Percentiles rank a stretch among this genome's conserved stretches.
Evolutionary conservation across 37 sponge, comb jelly and placozoan species (phyloP).

Genomic region (Beroe ovata): DNA sequence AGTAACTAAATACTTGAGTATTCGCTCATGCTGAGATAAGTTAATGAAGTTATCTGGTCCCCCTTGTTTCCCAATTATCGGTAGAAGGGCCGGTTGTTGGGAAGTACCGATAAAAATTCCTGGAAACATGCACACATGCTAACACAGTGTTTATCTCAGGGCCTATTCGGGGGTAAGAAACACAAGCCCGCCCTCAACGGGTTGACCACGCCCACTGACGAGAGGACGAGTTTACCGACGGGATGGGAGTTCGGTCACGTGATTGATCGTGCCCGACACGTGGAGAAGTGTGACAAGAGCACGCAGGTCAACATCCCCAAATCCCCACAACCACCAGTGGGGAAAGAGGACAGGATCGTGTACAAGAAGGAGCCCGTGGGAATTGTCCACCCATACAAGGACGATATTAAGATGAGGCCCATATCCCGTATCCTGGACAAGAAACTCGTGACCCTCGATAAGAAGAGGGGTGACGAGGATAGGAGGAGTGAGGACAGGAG

Average conservation of each 20-base stretch:
- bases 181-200: constrained; percentile 35
- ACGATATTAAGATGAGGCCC: constrained; percentile 52
- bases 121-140: not conserved
- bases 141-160: not conserved
- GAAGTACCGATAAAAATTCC: no score
- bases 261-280: not conserved
- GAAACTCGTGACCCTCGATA: constrained; percentile 30
- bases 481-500: no score
- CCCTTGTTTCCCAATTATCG: not conserved
- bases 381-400: constrained; percentile 54
- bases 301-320: constrained; percentile 33
- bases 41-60: not conserved
- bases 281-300: not conserved
- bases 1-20: no score
- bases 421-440: constrained; percentile 34
- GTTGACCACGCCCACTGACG: constrained; percentile 11
- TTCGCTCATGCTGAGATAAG: not conserved
- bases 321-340: not conserved
- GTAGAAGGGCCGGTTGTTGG: no score
- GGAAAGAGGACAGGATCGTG: constrained; percentile 22
- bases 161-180: not conserved
- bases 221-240: constrained; percentile 12
- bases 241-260: not conserved
- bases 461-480: no score
- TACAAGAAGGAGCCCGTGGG: constrained; percentile 31